These are phyloP conservation scores for Diadema setosum DNA, from an alignment of 35 echinoderm and acorn worm species.

Conservation along the genomic window DNA sequence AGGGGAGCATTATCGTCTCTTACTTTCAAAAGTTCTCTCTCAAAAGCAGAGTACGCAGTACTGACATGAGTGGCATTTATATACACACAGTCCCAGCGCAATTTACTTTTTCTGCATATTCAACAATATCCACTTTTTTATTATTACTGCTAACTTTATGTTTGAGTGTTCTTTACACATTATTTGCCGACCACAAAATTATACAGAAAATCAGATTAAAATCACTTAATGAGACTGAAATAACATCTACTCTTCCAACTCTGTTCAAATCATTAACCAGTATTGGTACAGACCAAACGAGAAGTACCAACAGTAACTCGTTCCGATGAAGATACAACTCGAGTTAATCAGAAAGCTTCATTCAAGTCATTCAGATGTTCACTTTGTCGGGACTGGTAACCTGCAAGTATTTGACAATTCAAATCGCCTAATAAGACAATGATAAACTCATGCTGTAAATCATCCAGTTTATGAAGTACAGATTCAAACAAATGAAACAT, in stretches of 20 bases:
- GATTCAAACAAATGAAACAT: too few species aligned
- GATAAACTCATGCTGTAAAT: background rate
- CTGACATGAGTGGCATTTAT: too few species aligned
- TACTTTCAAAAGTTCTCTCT: too few species aligned
- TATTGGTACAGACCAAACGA: too few species aligned
- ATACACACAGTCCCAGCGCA: background rate
- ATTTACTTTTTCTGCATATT: background rate
- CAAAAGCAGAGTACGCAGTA: too few species aligned
- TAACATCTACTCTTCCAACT: too few species aligned
- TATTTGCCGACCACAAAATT: background rate
- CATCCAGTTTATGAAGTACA: too few species aligned
- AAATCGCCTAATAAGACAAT: background rate
- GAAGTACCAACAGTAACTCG: too few species aligned
- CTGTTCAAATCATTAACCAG: too few species aligned
- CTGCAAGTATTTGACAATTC: background rate
- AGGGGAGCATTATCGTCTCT: background rate
- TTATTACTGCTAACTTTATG: background rate
- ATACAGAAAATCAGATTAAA: background rate
- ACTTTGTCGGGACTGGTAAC: background rate
- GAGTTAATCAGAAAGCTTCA: background rate
- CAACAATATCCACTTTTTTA: background rate
- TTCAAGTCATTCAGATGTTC: background rate
- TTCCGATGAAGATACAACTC: background rate
- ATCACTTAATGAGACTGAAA: too few species aligned
- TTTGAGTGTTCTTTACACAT: background rate